Conservation (phyloP, 2,113 vertebrate species). For the Sapayoa aenigma region DNA sequence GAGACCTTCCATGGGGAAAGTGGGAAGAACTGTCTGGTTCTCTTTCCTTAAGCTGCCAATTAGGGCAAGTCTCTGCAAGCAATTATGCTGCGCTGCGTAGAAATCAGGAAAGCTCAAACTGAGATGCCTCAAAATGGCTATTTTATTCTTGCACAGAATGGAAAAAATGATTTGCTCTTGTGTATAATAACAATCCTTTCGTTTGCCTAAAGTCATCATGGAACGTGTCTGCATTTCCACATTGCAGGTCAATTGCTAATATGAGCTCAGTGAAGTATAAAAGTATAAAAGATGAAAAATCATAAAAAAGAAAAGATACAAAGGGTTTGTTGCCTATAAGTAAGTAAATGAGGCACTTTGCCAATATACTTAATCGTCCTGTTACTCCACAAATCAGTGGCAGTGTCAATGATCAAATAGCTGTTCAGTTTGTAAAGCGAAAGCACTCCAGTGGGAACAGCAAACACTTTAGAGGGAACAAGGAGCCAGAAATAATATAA, state of each 20-base stretch:
- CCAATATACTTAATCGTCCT: conserved; percentile 43
- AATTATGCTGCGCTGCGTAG: neutral
- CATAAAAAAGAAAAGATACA: neutral
- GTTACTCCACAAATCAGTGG: conserved; percentile 32
- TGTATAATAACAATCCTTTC: neutral
- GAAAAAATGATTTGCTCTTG: conserved; percentile 9
- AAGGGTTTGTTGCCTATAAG: conserved; percentile 21
- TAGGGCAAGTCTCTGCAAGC: conserved; percentile 28
- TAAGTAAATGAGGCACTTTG: conserved; percentile 43
- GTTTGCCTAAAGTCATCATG: neutral
- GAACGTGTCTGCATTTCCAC: neutral
- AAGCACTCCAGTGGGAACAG: conserved; percentile 11
- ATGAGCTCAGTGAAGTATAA: neutral
- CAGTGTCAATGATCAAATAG: conserved; percentile 12
- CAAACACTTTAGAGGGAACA: neutral
- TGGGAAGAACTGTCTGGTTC: neutral
- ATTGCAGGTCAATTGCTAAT: conserved; percentile 22
- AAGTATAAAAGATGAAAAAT: neutral
- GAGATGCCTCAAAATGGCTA: conserved; percentile 3
- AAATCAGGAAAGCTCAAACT: neutral
- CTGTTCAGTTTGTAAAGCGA: conserved; percentile 18
- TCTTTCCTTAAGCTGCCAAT: conserved; percentile 38
- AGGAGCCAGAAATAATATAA: neutral
- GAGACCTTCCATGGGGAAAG: conserved; percentile 26
- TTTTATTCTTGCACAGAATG: conserved; percentile 7